Conservation (phyloP, 2,888 invertebrate species). For the Entomobrya proxima region DNA sequence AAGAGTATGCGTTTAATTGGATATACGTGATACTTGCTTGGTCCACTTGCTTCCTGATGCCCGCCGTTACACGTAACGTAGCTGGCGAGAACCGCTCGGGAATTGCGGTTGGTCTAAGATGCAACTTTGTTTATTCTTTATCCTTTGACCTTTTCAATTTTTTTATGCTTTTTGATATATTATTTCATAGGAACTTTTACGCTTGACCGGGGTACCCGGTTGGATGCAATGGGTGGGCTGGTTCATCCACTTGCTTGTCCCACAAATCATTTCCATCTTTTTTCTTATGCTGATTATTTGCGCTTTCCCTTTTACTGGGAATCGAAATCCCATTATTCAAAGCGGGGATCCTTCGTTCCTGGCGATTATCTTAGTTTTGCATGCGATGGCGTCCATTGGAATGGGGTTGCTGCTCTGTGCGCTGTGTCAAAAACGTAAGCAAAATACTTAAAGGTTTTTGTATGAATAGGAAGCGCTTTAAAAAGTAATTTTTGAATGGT, state of each 20-base stretch:
- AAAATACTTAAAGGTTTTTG: slow-evolving; percentile 75
- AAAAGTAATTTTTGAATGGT: slow-evolving; percentile 55
- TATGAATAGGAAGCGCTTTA: too few relatives aligned
- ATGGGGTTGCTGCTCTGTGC: slow-evolving; percentile 78
- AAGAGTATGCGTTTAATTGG: too few relatives aligned
- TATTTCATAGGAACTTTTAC: slow-evolving; percentile 79
- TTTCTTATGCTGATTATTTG: slow-evolving; percentile 77
- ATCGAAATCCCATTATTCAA: slow-evolving; percentile 63
- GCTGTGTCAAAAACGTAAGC: slow-evolving; percentile 78
- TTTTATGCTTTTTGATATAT: slow-evolving; percentile 76
- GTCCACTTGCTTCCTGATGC: slow-evolving; percentile 79
- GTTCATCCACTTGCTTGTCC: slow-evolving; percentile 78
- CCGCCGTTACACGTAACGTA: slow-evolving; percentile 80
- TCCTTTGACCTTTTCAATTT: slow-evolving; percentile 75
- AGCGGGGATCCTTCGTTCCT: slow-evolving; percentile 69
- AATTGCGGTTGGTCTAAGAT: slow-evolving; percentile 78
- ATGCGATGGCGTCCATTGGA: slow-evolving; percentile 77
- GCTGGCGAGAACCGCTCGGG: slow-evolving; percentile 82
- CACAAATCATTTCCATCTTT: slow-evolving; percentile 75
- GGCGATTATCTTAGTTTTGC: slow-evolving; percentile 78
- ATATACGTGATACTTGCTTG: slow-evolving; percentile 77
- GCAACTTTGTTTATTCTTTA: too few relatives aligned
- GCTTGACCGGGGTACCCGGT: slow-evolving; percentile 80
- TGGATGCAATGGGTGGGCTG: slow-evolving; percentile 81
- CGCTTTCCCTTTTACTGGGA: too few relatives aligned